Evolutionary conservation across 2,113 vertebrate genomes (phyloP), one percentile per base, ranked within the genome.

Genomic region (Ophiodon elongatus): DNA sequence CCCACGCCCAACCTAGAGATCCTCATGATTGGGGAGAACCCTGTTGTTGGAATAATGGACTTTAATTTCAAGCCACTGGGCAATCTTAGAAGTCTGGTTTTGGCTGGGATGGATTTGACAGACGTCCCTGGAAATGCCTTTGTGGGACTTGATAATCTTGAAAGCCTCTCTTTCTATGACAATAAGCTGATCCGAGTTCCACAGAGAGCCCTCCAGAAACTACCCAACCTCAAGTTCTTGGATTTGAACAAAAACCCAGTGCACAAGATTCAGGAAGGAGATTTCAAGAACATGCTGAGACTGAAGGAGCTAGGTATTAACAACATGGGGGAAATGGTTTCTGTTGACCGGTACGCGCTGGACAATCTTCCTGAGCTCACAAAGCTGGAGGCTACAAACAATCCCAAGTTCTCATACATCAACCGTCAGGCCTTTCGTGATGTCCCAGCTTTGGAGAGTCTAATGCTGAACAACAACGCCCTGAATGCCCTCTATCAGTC

Each of bases 231-330:
- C 65, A 99, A 99, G 89, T 99, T 99, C 92, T 91, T 99, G 81
- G 98, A 99, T 92, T 96, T 99, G 85, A 99, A 99, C 93, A 99
- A 99, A 94, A 99, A 99, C 4, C 98, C 97, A 0, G 96, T 99
- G 27, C 97, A 96, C 88, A 99, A 97, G 94, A 97, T 99, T 75
- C 96, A 97, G 83, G 97, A 98, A 92, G 98, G 98, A 0, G 98
- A 99, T 93, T 99, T 99, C 88, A 97, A 95, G 88, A 97, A 99
- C 82, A 99, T 99, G 98, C 94, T 98, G 19, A 94, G 96, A 54
- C 86, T 99, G 63, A 99, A 99, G 87, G 98, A 99, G 83, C 95
- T 99, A 4, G 98, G 98, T 0, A 97, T 99, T 81, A 99, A 99
- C 93, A 99, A 98, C 57, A 99, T 99, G 98, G 97, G 94, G 1